Percentiles rank a stretch among this genome's conserved stretches.
These are phyloP conservation scores for Amblyjoppa proteus DNA, from an alignment of 2,888 invertebrate genomes.

Conservation along the genomic window DNA sequence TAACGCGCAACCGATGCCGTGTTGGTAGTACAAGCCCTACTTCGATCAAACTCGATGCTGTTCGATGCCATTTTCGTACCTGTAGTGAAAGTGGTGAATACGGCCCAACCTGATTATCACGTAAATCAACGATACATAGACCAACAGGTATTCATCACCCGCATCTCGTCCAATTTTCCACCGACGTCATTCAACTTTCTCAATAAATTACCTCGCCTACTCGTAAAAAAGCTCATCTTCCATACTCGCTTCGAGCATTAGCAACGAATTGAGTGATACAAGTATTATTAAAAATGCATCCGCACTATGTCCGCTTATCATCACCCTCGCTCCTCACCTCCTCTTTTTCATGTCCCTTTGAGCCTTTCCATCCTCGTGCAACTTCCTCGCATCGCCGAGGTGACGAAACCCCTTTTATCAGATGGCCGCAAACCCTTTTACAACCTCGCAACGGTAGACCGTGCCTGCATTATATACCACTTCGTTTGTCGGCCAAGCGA, in stretches of 20 bases:
- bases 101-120: background rate
- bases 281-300: slow-evolving; percentile 55
- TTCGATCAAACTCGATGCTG: slow-evolving; percentile 14
- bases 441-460: background rate
- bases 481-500: slow-evolving; percentile 2
- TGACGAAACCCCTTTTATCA: slow-evolving; percentile 41
- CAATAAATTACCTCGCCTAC: slow-evolving; percentile 28
- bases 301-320: slow-evolving; percentile 17
- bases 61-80: background rate
- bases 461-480: background rate
- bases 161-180: no score
- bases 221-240: slow-evolving; percentile 2
- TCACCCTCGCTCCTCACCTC: background rate
- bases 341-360: background rate
- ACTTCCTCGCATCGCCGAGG: slow-evolving; percentile 7
- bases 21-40: background rate
- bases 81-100: no score
- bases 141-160: background rate
- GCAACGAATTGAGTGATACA: slow-evolving; percentile 23
- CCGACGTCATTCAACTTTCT: background rate
- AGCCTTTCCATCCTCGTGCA: background rate
- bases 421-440: slow-evolving; percentile 25
- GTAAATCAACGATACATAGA: background rate
- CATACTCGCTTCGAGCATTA: slow-evolving; percentile 14
- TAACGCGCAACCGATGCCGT: background rate